A percentile compares a stretch with the other conserved stretches of the same genome.
Evolutionary conservation across 2,113 vertebrate species (phyloP).

Genomic region (Oenanthe melanoleuca): DNA sequence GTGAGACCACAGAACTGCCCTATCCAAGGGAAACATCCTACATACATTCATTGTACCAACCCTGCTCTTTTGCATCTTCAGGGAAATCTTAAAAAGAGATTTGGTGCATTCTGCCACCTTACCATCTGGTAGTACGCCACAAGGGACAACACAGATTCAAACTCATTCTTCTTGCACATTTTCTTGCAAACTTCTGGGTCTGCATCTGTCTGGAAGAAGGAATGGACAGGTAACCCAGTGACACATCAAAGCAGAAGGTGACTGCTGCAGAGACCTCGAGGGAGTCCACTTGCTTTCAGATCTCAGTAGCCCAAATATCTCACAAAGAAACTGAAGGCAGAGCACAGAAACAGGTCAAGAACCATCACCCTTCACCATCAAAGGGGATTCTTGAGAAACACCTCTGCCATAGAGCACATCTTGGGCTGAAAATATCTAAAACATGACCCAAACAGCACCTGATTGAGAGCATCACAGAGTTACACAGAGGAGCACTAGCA

Average conservation of each 20-base stretch:
- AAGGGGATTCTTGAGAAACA: neutral
- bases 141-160: slow-evolving; percentile 89
- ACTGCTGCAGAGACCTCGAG: neutral
- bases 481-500: neutral
- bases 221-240: neutral
- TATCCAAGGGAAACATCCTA: neutral
- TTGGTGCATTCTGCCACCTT: slow-evolving; percentile 29
- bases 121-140: slow-evolving; percentile 99
- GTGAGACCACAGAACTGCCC: neutral
- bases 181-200: slow-evolving; percentile 97
- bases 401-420: neutral
- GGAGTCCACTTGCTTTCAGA: neutral
- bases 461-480: neutral
- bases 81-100: neutral
- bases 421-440: neutral
- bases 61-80: neutral
- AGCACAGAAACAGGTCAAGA: neutral
- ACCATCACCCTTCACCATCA: neutral
- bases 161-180: slow-evolving; percentile 92
- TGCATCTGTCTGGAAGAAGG: slow-evolving; percentile 88
- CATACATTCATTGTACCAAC: neutral
- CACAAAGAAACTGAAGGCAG: neutral
- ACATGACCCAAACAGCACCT: neutral
- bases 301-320: neutral
- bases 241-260: neutral